phyloP scores from a whole-genome alignment of 2,888 invertebrate genomes.

The Matsumyia berberina region DNA sequence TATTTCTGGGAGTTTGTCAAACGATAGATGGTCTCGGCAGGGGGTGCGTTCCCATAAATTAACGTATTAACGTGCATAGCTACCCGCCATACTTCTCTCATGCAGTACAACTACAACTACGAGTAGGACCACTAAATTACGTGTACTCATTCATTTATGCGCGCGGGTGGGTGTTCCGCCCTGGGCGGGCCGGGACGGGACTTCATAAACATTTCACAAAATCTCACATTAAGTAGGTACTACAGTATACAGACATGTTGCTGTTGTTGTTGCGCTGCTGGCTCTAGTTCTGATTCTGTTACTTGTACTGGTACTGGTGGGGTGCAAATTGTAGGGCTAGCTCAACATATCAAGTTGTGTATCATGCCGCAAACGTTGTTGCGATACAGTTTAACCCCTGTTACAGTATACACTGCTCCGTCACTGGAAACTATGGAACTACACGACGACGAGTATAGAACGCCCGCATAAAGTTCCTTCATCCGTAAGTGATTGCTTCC shows the following conservation, averaged over 20 bases:
- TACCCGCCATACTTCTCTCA: conserved; percentile 21
- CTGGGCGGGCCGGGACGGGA: background rate
- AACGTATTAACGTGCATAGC: conserved; percentile 53
- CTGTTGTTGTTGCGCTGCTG: background rate
- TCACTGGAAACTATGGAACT: conserved; percentile 27
- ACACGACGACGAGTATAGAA: background rate
- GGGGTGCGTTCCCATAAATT: conserved; percentile 72
- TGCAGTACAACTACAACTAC: background rate
- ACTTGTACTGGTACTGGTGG: background rate
- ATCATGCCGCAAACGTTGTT: conserved; percentile 34
- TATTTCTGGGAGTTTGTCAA: conserved; percentile 60
- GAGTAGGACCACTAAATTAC: conserved; percentile 19
- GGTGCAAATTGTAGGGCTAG: background rate
- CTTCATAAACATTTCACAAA: conserved; percentile 53
- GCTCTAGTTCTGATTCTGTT: too few relatives aligned
- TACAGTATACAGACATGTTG: background rate
- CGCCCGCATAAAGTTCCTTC: conserved; percentile 44
- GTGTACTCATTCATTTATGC: conserved; percentile 16
- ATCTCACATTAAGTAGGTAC: conserved; percentile 46
- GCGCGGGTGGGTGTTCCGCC: conserved; percentile 18
- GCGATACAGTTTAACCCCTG: conserved; percentile 36
- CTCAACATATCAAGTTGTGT: conserved; percentile 25
- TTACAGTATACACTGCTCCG: conserved; percentile 11
- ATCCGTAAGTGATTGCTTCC: conserved; percentile 58
- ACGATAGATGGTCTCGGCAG: conserved; percentile 35